Conservation (phyloP, 2,797 vertebrate genomes). For the Oreochromis grahami region DNA sequence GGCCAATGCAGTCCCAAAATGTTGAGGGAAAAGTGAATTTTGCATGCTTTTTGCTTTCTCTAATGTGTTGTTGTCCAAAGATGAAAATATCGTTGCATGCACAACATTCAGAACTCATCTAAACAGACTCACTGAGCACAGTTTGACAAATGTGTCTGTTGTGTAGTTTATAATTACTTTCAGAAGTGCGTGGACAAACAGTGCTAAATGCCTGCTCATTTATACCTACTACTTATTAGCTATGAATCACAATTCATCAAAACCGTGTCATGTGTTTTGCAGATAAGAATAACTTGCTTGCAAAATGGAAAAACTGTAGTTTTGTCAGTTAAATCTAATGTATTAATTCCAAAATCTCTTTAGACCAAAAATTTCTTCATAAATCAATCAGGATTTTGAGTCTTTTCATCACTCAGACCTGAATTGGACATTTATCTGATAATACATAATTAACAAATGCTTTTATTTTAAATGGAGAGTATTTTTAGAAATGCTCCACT, state of each 20-base stretch:
- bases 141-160: neutral
- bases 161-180: neutral
- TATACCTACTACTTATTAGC: neutral
- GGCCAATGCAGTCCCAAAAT: fast-evolving
- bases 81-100: neutral
- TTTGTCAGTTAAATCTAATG: neutral
- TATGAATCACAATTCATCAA: neutral
- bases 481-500: neutral
- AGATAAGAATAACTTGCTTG: neutral
- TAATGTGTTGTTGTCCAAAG: neutral
- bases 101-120: neutral
- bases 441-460: neutral
- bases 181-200: neutral
- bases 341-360: neutral
- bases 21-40: neutral
- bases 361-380: neutral
- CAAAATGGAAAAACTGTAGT: neutral
- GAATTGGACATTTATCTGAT: neutral
- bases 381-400: neutral
- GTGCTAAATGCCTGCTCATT: neutral
- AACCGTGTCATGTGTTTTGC: fast-evolving
- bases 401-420: neutral
- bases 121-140: neutral
- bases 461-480: neutral
- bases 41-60: neutral